Evolutionary conservation across 2,888 invertebrate genomes (phyloP).

Genomic region (Leucophenga montana): DNA sequence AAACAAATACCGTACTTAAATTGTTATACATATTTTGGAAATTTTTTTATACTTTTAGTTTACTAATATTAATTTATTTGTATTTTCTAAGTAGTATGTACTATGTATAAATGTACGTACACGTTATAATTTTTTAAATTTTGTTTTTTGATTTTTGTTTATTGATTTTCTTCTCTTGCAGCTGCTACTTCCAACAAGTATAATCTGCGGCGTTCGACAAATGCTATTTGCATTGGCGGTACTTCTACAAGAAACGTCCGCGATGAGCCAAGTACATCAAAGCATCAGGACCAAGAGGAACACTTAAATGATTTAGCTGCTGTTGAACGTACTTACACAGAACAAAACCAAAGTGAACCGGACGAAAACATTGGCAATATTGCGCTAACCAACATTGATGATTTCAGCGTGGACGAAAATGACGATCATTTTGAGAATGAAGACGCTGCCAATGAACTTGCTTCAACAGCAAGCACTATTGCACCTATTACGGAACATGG

Average conservation of each 20-base stretch:
- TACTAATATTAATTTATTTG: slow-evolving; percentile 11
- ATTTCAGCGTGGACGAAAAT: slow-evolving; percentile 13
- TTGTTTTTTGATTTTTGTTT: slow-evolving; percentile 10
- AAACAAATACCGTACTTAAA: background rate
- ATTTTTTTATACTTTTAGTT: slow-evolving; percentile 5
- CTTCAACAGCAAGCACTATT: background rate
- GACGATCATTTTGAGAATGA: slow-evolving; percentile 19
- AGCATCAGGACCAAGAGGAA: background rate
- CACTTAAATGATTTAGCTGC: slow-evolving; percentile 16
- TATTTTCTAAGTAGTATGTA: background rate
- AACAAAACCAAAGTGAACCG: background rate
- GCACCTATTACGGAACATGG: background rate
- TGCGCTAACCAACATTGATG: too few species aligned
- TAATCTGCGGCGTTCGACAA: too few species aligned
- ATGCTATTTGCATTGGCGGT: too few species aligned
- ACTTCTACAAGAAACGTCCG: too few species aligned
- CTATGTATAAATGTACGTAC: too few species aligned
- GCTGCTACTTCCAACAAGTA: background rate
- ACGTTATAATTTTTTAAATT: background rate
- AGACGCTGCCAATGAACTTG: slow-evolving; percentile 28
- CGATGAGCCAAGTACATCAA: too few species aligned
- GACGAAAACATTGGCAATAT: slow-evolving; percentile 24
- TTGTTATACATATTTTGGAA: background rate
- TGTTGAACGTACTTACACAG: background rate
- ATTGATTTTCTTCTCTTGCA: slow-evolving; percentile 20